Conservation (phyloP, 2,888 invertebrate genomes). For the Chalcis sispes region DNA sequence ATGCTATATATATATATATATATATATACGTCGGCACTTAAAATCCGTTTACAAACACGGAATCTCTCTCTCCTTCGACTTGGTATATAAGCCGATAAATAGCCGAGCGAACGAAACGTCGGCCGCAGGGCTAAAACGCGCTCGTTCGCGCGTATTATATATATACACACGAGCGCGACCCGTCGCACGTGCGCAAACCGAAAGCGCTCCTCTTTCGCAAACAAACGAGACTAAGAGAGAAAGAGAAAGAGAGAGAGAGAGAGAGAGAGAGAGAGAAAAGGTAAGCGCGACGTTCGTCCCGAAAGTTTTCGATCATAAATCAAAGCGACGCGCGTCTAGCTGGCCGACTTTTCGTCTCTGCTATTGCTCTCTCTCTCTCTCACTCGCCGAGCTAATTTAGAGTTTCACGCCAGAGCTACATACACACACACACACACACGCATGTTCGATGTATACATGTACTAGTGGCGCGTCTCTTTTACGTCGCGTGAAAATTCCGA, state of each 20-base stretch:
- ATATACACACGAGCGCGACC: neutral
- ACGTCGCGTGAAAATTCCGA: neutral
- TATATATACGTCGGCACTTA: no score
- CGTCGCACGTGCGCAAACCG: neutral
- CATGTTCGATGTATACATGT: neutral
- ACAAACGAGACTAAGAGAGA: no score
- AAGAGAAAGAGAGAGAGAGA: no score
- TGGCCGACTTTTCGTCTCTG: constrained; percentile 52
- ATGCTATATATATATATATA: neutral
- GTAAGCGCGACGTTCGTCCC: constrained; percentile 64
- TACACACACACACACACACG: neutral
- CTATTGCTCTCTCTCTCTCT: constrained; percentile 35
- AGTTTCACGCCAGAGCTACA: constrained; percentile 27
- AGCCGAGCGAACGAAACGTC: no score
- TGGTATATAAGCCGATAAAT: no score
- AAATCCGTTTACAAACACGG: no score
- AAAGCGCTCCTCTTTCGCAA: constrained; percentile 12
- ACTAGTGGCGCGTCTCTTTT: neutral
- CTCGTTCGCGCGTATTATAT: neutral
- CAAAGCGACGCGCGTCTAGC: constrained; percentile 60
- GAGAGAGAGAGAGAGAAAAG: neutral
- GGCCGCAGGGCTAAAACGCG: no score
- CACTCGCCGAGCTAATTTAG: constrained; percentile 58
- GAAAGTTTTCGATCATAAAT: constrained; percentile 70
- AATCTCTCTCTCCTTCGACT: no score